Evolutionary conservation across 2,888 invertebrate species (phyloP), one percentile per base, ranked within the genome.

Genomic region (Dasysyrphus tricinctus): DNA sequence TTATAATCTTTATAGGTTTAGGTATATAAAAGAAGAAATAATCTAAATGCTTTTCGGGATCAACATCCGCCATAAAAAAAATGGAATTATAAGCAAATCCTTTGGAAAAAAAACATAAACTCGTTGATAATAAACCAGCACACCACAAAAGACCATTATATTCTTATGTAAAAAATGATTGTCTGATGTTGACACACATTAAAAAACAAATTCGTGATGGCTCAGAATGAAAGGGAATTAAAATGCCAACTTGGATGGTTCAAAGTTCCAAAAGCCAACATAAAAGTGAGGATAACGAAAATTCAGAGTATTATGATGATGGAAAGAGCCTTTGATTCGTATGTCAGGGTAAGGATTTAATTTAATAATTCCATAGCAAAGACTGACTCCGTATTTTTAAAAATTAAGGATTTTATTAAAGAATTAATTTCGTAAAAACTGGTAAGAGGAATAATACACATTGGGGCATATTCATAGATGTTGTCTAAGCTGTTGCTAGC

Each of bases 161-260:
- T 81, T 49, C 47, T 57, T 49, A 54, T 54, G 63, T 49, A 65
- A 57, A 81, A 47, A 56, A 56, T 47, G 70, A 51, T 67, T 44
- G 16, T 32, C 47, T 49, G 54, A 3, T 24, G 61, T 65, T 72
- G 65, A 81, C 57, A 72, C 47, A 65, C 29, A 16, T 67, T 32
- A 49, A 49, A 39, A 39, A 39, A 54, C 63, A 61, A 29, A 37
- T 14, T 54, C 73, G 56, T 59, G 34, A 34, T 63, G 61, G 42
- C 32, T 61, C 37, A 54, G 42, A 54, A 24, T 16, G 34, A 42
- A 44, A 59, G 11, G 9, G 63, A 19, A 32, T 57, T 63, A 32
- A 67, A 74, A 54, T 54, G 7, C 12, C 29, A 24, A 19, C 44
- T 63, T 16, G 7, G 54, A 42, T 51, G n/a, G 12, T 19, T 37